Evolutionary conservation across 2,797 vertebrate genomes (phyloP).

Genomic region (Gouania willdenowi): DNA sequence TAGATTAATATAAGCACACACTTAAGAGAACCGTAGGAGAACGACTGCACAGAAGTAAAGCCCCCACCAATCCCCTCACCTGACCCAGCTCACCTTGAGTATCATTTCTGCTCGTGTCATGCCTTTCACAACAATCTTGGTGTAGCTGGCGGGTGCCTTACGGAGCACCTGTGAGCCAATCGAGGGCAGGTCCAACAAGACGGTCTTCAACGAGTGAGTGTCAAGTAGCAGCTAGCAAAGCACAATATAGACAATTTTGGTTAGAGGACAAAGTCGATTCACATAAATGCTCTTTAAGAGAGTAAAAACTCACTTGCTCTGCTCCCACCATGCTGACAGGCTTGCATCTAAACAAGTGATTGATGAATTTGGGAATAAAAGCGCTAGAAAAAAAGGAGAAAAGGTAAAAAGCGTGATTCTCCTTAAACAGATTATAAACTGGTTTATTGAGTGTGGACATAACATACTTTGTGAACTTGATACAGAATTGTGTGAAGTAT

Average conservation of each 20-base stretch:
- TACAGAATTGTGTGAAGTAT: constrained; percentile 99
- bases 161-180: constrained; percentile 96
- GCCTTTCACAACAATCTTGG: constrained; percentile 98
- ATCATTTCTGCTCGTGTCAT: constrained; percentile 99
- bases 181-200: constrained; percentile 93
- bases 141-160: constrained; percentile 97
- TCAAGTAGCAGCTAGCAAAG: constrained; percentile 94
- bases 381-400: constrained; percentile 78
- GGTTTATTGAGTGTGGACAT: no score
- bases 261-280: not conserved
- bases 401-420: constrained; percentile 7
- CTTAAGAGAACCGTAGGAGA: no score
- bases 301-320: constrained; percentile 90
- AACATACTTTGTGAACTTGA: constrained; percentile 94
- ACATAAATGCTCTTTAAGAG: no score
- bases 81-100: constrained; percentile 88
- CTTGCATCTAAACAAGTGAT: constrained; percentile 97
- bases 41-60: no score
- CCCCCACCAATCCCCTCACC: constrained; percentile 48
- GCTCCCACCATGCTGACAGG: constrained; percentile 99
- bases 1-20: not conserved
- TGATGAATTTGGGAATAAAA: constrained; percentile 99
- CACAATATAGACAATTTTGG: not conserved
- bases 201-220: constrained; percentile 96
- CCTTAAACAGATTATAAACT: no score